These are phyloP conservation scores for Caligus rogercresseyi DNA, from an alignment of 1,140 invertebrate genomes.

Conservation along the genomic window DNA sequence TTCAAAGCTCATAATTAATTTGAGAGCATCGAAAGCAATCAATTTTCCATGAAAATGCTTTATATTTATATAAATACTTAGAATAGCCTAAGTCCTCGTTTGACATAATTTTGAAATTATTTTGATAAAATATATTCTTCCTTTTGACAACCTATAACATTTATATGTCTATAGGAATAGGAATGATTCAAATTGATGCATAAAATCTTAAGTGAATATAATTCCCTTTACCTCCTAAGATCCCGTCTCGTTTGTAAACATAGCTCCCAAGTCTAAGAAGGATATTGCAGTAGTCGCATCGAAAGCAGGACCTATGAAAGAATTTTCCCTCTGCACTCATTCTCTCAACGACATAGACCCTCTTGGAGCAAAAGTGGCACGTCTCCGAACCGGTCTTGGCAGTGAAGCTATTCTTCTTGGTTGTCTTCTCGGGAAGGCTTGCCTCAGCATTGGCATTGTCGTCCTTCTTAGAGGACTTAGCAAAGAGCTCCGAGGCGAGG, in stretches of 20 bases:
- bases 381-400: conserved; percentile 16
- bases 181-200: background rate
- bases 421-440: conserved; percentile 24
- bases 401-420: conserved; percentile 30
- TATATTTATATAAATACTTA: no score
- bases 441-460: background rate
- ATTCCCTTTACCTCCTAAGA: conserved; percentile 20
- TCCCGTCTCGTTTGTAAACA: conserved; percentile 22
- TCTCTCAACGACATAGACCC: conserved; percentile 72
- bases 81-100: no score
- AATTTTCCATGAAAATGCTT: no score
- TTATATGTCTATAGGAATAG: background rate
- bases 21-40: no score
- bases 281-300: conserved; percentile 51
- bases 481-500: conserved; percentile 57
- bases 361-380: conserved; percentile 9
- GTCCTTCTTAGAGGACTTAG: conserved; percentile 34
- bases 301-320: conserved; percentile 67
- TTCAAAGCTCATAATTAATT: no score
- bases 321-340: conserved; percentile 64
- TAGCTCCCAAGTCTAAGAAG: conserved; percentile 37
- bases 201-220: background rate
- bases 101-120: no score
- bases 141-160: no score
- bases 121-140: no score